Conservation (phyloP, 2,797 vertebrate species). For the Tympanoctomys barrerae region DNA sequence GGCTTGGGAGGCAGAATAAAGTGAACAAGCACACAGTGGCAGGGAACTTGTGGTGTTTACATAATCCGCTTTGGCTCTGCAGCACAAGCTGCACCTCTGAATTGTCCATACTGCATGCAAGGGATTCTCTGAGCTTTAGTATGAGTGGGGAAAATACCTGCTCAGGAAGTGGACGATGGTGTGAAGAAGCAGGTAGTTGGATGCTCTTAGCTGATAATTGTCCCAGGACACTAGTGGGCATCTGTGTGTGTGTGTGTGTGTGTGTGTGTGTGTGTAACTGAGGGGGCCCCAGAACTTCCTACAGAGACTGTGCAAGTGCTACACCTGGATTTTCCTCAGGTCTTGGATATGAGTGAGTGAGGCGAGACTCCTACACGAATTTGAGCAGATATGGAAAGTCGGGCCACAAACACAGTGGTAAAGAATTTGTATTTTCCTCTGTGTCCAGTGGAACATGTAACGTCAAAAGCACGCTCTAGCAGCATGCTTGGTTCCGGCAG, state of each 20-base stretch:
- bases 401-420: not conserved
- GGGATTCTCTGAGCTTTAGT: not conserved
- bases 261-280: not conserved
- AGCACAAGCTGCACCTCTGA: not conserved
- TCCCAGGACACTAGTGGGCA: not conserved
- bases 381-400: rapidly evolving
- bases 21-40: not conserved
- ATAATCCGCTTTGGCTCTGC: not conserved
- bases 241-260: not conserved
- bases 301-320: not conserved
- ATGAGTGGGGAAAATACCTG: not conserved
- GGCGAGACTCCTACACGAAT: rapidly evolving
- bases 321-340: not conserved
- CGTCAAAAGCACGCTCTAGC: not conserved
- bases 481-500: not conserved
- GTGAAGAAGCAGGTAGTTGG: not conserved
- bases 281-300: not conserved
- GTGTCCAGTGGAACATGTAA: not conserved
- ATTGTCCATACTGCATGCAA: no score
- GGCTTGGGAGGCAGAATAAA: not conserved
- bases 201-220: not conserved
- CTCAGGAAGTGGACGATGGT: not conserved
- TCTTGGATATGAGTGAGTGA: not conserved
- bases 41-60: not conserved
- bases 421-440: not conserved